Evolutionary conservation across 2,888 invertebrate genomes (phyloP), one percentile per base, ranked within the genome.

Genomic region (Anticlea derivata): DNA sequence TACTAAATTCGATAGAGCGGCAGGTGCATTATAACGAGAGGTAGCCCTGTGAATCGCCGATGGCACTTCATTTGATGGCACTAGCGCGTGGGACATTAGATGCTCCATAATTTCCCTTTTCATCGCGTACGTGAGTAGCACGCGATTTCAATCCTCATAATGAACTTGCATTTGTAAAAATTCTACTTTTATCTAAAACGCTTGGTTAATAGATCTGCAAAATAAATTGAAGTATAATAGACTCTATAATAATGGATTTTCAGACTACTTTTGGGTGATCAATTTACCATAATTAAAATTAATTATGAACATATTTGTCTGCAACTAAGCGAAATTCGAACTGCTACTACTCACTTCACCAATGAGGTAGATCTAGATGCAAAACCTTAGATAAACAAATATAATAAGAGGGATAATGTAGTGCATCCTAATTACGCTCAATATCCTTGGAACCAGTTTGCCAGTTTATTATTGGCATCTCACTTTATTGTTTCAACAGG

Each of bases 41-140:
- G 51, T 68, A 65, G 65, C 56, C 59, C 58, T 65, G 62, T 63
- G 54, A 62, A 62, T 61, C 60, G 70, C 55, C 68, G 61, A 58
- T 63, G 63, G 65, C 66, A 71, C 62, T 75, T 71, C 65, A 73
- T 71, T 74, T 74, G 73, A 75, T 70, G 65, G 58, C 66, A 66
- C 65, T 62, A 35, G 50, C 44, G 64, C 63, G 63, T 67, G 65
- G 66, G 62, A 70, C 66, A 63, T 70, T 64, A 61, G 55, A 63
- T 58, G 65, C 63, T 65, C 67, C 63, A 70, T 73, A 61, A 60
- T 64, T 64, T 67, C 63, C 49, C 53, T 61, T 55, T 61, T 55
- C 49, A 57, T 55, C 33, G 38, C 39, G 10, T 49, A 46, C 45
- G 30, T 38, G 43, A 31, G 20, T 17, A 31, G 31, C 13, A 12